Evolutionary conservation across 1,140 invertebrate species (phyloP).

Genomic region (Sitophilus oryzae): DNA sequence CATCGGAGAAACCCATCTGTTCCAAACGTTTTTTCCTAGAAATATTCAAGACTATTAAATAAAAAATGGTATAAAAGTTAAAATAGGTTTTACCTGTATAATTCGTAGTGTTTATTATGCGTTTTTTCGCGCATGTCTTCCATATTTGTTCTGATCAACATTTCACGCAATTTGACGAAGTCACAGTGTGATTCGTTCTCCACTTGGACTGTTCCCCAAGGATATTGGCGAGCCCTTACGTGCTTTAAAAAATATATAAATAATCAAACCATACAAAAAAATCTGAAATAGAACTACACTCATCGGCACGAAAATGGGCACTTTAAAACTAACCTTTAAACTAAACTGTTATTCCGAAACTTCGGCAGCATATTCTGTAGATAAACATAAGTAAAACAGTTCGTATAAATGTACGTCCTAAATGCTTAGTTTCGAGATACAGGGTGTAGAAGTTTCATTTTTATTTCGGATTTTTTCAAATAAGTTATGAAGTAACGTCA

Average conservation of each 20-base stretch:
- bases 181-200: conserved; percentile 99
- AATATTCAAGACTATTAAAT: background rate
- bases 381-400: too few species aligned
- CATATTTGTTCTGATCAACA: conserved; percentile 98
- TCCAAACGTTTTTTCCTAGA: conserved; percentile 80
- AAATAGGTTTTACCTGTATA: conserved; percentile 59
- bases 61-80: background rate
- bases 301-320: too few species aligned
- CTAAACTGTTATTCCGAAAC: too few species aligned
- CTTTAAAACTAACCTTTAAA: too few species aligned
- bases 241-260: background rate
- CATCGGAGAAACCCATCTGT: conserved; percentile 95
- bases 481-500: too few species aligned
- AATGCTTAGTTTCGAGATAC: too few species aligned
- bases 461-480: too few species aligned
- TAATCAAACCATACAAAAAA: background rate
- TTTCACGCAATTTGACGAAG: conserved; percentile 97
- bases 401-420: too few species aligned
- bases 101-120: conserved; percentile 91
- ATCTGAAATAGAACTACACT: too few species aligned
- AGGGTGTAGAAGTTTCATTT: too few species aligned
- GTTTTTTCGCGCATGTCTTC: conserved; percentile 98
- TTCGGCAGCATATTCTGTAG: too few species aligned
- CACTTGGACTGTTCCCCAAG: conserved; percentile 99
- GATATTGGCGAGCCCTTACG: conserved; percentile 77